Evolutionary conservation across 2,797 vertebrate species (phyloP), one percentile per base, ranked within the genome.

Genomic region (Acanthurus lineatus): DNA sequence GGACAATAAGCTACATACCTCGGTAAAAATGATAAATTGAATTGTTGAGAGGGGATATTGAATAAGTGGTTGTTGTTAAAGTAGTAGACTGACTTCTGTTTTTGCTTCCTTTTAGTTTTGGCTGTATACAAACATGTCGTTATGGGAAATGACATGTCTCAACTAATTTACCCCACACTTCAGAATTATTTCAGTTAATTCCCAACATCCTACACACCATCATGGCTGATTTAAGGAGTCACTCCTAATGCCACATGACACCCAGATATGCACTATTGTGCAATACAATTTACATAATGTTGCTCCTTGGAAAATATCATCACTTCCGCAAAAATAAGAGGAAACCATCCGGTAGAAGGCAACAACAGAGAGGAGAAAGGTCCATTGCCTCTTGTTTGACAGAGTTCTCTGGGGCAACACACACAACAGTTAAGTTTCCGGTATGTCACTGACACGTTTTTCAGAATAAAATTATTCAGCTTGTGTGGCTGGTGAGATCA

Each of bases 241-340:
- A 38, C 73, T 79, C 68, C 15, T 28, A 58, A 61, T 67, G 73
- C 45, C 66, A 80, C 75, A 76, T 74, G 82, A 84, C 83, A 82
- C 68, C 66, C 48, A 61, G 51, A 70, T 51, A 40, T 69, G 38
- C 14, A 16, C 61, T 54, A 76, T 84, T 83, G 86, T 87, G 88
- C 82, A 88, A 85, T 22, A 42, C 16, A 64, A 79, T 88, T 90
- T 84, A 65, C 74, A 90, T 85, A 89, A 82, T 85, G 19, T 66
- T n/a, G 65, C 40, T 86, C 42, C 60, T 35, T 76, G 81, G 74
- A 86, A 89, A 90, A 85, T 68, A 89, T 84, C 38, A 88, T 73
- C 79, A 91, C 91, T 92, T 93, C 91, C 89, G 88, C 81, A 86
- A 82, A 89, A 86, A 87, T 56, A 79, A 76, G 77, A 78, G 71